Evolutionary conservation across 2,888 invertebrate genomes (phyloP).

Genomic region (Chironomus riparius): DNA sequence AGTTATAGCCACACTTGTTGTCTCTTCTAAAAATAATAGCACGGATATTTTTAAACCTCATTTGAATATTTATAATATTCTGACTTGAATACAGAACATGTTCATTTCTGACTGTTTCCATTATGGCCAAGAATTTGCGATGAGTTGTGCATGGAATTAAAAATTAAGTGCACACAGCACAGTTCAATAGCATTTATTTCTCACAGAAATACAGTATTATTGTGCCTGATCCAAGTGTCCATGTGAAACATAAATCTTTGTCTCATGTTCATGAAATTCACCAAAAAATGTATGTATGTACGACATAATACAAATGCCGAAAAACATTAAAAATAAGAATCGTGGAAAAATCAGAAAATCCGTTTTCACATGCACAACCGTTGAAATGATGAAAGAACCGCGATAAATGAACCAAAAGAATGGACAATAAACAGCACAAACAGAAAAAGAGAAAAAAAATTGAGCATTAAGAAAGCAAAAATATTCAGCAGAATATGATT

Average conservation of each 20-base stretch:
- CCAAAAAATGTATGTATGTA: neutral
- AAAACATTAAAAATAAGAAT: constrained; percentile 1
- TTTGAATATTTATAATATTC: neutral
- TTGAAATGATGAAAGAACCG: constrained; percentile 8
- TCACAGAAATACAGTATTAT: neutral
- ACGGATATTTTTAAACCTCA: neutral
- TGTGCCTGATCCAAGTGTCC: neutral
- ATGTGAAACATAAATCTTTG: constrained; percentile 14
- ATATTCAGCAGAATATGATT: constrained; percentile 8
- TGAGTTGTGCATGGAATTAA: neutral
- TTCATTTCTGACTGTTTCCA: too few relatives aligned
- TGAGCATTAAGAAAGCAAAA: constrained; percentile 1
- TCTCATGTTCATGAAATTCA: constrained; percentile 5
- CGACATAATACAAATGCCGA: neutral
- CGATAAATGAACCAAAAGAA: constrained; percentile 14
- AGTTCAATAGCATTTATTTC: neutral
- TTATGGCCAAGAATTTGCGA: too few relatives aligned
- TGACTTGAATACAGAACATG: too few relatives aligned
- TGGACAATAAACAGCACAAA: neutral
- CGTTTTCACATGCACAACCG: constrained; percentile 13
- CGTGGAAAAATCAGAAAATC: constrained; percentile 23
- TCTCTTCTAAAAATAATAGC: neutral
- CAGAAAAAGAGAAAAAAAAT: neutral
- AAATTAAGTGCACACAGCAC: neutral
- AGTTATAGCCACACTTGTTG: too few relatives aligned